A percentile compares a stretch with the other conserved stretches of the same genome.
These are phyloP conservation scores for Euwallacea fornicatus DNA, from an alignment of 1,140 invertebrate genomes.

Conservation along the genomic window DNA sequence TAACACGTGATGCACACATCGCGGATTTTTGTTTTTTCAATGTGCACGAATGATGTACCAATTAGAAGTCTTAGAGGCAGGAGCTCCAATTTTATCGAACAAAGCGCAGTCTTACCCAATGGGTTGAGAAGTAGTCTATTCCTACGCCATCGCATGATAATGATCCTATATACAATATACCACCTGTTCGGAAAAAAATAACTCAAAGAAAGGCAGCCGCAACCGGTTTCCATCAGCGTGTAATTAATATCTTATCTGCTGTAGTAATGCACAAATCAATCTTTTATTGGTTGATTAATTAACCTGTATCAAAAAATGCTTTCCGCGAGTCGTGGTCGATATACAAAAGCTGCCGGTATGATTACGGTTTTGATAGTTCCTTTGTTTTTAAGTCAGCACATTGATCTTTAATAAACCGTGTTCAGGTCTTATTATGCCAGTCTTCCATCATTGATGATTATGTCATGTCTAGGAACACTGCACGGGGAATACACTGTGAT, in stretches of 20 bases:
- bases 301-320: constrained; percentile 17
- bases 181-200: constrained; percentile 9
- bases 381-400: neutral
- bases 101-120: neutral
- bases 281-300: constrained; percentile 16
- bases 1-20: too few relatives aligned
- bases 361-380: neutral
- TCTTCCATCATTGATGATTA: too few relatives aligned
- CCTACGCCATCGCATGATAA: too few relatives aligned
- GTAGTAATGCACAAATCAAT: constrained; percentile 22
- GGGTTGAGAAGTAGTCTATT: too few relatives aligned
- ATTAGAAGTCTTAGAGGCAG: too few relatives aligned
- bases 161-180: constrained; percentile 9
- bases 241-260: constrained; percentile 19
- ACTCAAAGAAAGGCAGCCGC: constrained; percentile 17
- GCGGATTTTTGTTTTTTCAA: too few relatives aligned
- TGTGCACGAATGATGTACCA: too few relatives aligned
- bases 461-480: too few relatives aligned
- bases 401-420: too few relatives aligned
- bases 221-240: constrained; percentile 13
- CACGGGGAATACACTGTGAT: too few relatives aligned
- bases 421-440: too few relatives aligned
- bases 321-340: constrained; percentile 8
- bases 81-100: too few relatives aligned
- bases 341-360: constrained; percentile 3